These are phyloP conservation scores for Cryptosula pallasiana DNA, from an alignment of 2,888 invertebrate species.

Conservation along the genomic window DNA sequence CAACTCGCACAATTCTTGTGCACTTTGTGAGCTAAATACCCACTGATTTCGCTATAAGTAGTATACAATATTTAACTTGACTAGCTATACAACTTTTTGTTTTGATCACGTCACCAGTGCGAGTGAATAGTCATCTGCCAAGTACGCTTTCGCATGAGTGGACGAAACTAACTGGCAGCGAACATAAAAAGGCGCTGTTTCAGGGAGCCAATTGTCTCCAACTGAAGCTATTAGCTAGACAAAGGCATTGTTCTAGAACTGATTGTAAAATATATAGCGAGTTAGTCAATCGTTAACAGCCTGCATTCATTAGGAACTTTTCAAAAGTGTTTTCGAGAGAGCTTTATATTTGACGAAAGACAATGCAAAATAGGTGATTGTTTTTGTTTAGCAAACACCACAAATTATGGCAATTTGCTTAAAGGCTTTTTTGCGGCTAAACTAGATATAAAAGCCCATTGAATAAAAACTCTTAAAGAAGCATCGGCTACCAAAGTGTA, in stretches of 20 bases:
- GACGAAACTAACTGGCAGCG: not conserved
- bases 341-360: not conserved
- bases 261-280: too few relatives aligned
- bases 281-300: not conserved
- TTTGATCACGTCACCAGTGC: not conserved
- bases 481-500: not conserved
- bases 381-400: constrained; percentile 16
- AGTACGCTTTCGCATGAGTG: too few relatives aligned
- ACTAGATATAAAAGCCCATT: not conserved
- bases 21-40: not conserved
- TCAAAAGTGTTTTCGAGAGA: not conserved
- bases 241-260: constrained; percentile 20
- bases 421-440: constrained; percentile 17
- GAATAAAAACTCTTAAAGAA: not conserved
- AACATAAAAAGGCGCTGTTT: not conserved
- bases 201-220: not conserved
- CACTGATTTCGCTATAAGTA: not conserved
- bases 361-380: not conserved
- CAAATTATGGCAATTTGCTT: constrained; percentile 24
- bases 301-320: constrained; percentile 3
- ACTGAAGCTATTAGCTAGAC: not conserved
- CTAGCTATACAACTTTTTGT: not conserved
- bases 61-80: not conserved
- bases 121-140: too few relatives aligned
- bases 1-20: too few relatives aligned